These are phyloP conservation scores for Thoracochromis brauschi DNA, from an alignment of 2,113 vertebrate species.

Conservation along the genomic window DNA sequence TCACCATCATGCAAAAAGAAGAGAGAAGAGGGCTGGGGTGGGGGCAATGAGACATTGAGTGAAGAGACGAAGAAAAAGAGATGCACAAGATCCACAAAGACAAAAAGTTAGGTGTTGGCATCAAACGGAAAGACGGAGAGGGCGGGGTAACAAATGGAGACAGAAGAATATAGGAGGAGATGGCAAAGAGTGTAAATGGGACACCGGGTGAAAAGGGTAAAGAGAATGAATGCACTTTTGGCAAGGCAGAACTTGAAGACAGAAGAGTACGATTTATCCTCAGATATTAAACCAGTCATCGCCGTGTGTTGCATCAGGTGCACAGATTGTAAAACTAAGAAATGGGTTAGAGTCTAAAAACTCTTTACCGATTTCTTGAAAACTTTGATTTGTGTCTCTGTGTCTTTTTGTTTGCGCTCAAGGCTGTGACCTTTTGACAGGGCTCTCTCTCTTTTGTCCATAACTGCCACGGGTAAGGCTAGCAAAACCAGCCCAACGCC, in stretches of 20 bases:
- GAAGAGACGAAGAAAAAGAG: conserved; percentile 6
- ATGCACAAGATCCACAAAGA: conserved; percentile 4
- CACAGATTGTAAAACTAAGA: background rate
- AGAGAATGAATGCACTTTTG: background rate
- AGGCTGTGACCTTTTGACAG: conserved; percentile 49
- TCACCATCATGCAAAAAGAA: conserved; percentile 59
- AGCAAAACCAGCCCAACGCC: background rate
- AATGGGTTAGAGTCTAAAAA: background rate
- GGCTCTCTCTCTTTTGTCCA: conserved; percentile 28
- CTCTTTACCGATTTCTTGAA: background rate
- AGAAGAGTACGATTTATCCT: background rate
- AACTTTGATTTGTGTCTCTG: background rate
- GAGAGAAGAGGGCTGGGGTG: background rate
- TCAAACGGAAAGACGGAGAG: background rate
- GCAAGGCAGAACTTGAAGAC: background rate
- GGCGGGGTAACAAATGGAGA: background rate
- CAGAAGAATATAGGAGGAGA: background rate
- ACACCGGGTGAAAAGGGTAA: background rate
- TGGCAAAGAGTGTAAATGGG: background rate
- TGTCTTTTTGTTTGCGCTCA: conserved; percentile 31
- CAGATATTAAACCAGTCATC: background rate
- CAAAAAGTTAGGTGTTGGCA: conserved; percentile 20
- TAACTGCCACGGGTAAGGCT: conserved; percentile 15
- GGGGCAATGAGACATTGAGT: background rate
- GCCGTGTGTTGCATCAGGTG: background rate